These are phyloP conservation scores for Percopsis omiscomaycus DNA, from an alignment of 2,797 vertebrate species.

Conservation along the genomic window DNA sequence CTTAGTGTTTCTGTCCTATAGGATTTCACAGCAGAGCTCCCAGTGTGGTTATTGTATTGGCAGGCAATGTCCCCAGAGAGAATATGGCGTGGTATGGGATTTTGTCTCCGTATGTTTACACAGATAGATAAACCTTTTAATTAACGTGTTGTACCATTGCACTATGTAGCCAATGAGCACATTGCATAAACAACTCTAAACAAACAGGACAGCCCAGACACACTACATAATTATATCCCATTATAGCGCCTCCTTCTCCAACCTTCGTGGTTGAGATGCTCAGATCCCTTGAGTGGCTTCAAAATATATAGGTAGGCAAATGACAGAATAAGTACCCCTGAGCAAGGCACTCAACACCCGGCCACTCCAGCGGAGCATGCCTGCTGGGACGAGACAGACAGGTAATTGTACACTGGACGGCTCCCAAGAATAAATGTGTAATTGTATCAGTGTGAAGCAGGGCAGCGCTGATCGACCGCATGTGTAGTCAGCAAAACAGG, in stretches of 20 bases:
- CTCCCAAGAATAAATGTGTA: constrained; percentile 36
- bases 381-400: constrained; percentile 1
- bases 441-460: constrained; percentile 39
- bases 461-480: constrained; percentile 30
- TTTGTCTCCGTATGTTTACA: constrained; percentile 32
- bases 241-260: not conserved
- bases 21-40: constrained; percentile 9
- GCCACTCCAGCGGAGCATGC: constrained; percentile 21
- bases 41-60: not conserved
- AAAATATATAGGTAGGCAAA: not conserved
- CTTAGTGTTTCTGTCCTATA: constrained; percentile 2
- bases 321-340: not conserved
- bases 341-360: constrained; percentile 8
- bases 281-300: not conserved
- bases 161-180: not conserved
- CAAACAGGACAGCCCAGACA: not conserved
- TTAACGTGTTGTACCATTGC: not conserved
- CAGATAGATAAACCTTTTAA: constrained; percentile 16
- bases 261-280: not conserved
- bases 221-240: not conserved
- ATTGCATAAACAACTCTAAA: not conserved
- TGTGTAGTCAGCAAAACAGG: constrained; percentile 48
- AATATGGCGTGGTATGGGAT: not conserved
- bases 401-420: constrained; percentile 10
- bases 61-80: not conserved